phyloP scores from a whole-genome alignment of 1,140 invertebrate species.

The Catajapyx aquilonaris region DNA sequence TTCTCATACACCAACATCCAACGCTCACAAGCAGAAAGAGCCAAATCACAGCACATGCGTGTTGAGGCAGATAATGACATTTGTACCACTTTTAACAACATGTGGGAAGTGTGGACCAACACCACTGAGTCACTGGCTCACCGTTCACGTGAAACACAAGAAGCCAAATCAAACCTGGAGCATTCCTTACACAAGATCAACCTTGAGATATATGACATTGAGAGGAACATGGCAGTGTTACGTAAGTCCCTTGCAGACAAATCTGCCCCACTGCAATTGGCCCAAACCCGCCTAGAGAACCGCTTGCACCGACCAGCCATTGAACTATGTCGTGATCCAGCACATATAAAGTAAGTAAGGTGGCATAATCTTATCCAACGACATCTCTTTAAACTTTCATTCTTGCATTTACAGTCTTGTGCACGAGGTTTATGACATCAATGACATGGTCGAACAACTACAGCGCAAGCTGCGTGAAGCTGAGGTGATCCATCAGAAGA shows the following conservation, averaged over 20 bases:
- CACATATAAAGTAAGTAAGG: conserved; percentile 47
- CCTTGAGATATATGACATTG: conserved; percentile 71
- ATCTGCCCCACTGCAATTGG: conserved; percentile 54
- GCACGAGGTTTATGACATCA: conserved; percentile 65
- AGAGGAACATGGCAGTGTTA: conserved; percentile 61
- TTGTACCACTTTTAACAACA: conserved; percentile 56
- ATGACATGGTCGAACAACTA: conserved; percentile 58
- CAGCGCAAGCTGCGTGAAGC: conserved; percentile 57
- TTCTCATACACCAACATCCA: conserved; percentile 60
- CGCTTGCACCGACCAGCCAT: conserved; percentile 62
- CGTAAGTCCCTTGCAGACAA: conserved; percentile 73
- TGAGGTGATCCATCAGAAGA: conserved; percentile 65
- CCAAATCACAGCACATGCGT: conserved; percentile 54
- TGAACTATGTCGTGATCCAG: conserved; percentile 70
- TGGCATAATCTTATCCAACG: no score
- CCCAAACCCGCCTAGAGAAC: conserved; percentile 70
- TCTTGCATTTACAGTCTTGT: conserved; percentile 38
- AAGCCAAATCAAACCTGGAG: conserved; percentile 71
- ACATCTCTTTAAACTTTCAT: no score
- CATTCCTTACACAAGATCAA: conserved; percentile 62
- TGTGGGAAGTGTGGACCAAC: conserved; percentile 78
- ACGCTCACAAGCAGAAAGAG: conserved; percentile 63
- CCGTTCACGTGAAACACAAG: conserved; percentile 50
- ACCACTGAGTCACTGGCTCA: conserved; percentile 59
- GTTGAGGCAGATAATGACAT: conserved; percentile 58